Evolutionary conservation across 2,113 vertebrate species (phyloP).

Genomic region (Myotis yumanensis): DNA sequence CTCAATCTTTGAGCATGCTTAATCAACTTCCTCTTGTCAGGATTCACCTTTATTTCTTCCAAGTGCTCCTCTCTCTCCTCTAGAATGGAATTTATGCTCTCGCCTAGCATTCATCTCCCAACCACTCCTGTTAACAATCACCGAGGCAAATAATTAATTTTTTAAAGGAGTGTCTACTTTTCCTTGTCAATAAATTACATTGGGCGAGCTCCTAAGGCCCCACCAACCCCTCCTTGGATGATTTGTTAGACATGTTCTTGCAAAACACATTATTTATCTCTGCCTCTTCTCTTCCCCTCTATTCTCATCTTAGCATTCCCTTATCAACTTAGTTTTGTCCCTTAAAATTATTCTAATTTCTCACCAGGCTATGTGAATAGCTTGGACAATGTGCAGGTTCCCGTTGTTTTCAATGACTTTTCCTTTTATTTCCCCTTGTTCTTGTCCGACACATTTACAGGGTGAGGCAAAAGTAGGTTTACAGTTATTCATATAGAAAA

Average conservation of each 20-base stretch:
- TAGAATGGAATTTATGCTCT: constrained; percentile 52
- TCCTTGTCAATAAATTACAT: constrained; percentile 72
- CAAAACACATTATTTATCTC: constrained; percentile 75
- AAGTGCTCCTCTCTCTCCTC: constrained; percentile 42
- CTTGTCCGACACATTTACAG: neutral
- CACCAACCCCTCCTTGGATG: constrained; percentile 48
- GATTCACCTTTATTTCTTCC: constrained; percentile 36
- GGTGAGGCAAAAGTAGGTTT: neutral
- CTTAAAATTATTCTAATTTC: constrained; percentile 59
- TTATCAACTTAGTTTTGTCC: constrained; percentile 63
- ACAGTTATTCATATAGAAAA: neutral
- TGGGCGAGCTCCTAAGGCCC: constrained; percentile 55
- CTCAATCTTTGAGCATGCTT: neutral
- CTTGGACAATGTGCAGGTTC: constrained; percentile 51
- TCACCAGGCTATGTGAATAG: neutral
- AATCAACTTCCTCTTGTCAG: constrained; percentile 45
- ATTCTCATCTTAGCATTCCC: constrained; percentile 47
- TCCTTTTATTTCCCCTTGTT: constrained; percentile 55
- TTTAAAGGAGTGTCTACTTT: constrained; percentile 65
- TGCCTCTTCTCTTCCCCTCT: constrained; percentile 51
- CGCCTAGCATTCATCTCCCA: constrained; percentile 62
- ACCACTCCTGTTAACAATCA: constrained; percentile 66
- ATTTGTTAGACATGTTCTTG: constrained; percentile 40
- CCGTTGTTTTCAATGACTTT: constrained; percentile 16
- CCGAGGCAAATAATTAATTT: constrained; percentile 70